A percentile compares a stretch with the other conserved stretches of the same genome.
Evolutionary conservation across 2,113 vertebrate species (phyloP).

Genomic region (Sardina pilchardus): DNA sequence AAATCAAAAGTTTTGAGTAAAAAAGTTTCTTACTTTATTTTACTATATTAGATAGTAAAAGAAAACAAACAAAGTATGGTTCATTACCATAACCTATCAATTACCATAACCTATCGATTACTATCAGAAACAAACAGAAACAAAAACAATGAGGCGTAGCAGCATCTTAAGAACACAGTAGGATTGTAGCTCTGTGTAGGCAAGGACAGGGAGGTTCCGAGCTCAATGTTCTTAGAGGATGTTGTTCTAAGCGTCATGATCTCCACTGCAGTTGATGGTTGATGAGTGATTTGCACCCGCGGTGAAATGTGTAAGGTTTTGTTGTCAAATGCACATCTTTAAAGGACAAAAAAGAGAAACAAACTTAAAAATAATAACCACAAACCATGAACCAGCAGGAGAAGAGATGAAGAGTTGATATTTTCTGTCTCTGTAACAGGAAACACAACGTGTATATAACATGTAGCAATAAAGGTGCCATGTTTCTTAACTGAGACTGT

Average conservation of each 20-base stretch:
- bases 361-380: neutral
- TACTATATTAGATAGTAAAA: slow-evolving; percentile 99
- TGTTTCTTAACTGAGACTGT: slow-evolving; percentile 92
- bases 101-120: slow-evolving; percentile 97
- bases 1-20: slow-evolving; percentile 99
- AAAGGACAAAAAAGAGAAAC: slow-evolving; percentile 57
- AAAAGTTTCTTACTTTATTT: slow-evolving; percentile 99
- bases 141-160: slow-evolving; percentile 74
- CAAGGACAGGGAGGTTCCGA: slow-evolving; percentile 84
- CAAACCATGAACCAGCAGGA: slow-evolving; percentile 72
- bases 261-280: slow-evolving; percentile 85
- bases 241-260: slow-evolving; percentile 76
- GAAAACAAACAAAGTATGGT: slow-evolving; percentile 94
- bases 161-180: slow-evolving; percentile 87
- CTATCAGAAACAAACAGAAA: slow-evolving; percentile 87
- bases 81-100: slow-evolving; percentile 98
- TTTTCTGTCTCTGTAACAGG: slow-evolving; percentile 97
- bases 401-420: slow-evolving; percentile 75
- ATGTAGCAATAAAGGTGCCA: slow-evolving; percentile 99
- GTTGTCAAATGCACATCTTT: slow-evolving; percentile 82
- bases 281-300: slow-evolving; percentile 90
- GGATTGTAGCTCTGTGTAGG: slow-evolving; percentile 87
- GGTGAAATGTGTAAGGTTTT: slow-evolving; percentile 90
- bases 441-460: slow-evolving; percentile 99
- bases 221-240: slow-evolving; percentile 85